Evolutionary conservation across 2,113 vertebrate genomes (phyloP).

Genomic region (Siniperca chuatsi): DNA sequence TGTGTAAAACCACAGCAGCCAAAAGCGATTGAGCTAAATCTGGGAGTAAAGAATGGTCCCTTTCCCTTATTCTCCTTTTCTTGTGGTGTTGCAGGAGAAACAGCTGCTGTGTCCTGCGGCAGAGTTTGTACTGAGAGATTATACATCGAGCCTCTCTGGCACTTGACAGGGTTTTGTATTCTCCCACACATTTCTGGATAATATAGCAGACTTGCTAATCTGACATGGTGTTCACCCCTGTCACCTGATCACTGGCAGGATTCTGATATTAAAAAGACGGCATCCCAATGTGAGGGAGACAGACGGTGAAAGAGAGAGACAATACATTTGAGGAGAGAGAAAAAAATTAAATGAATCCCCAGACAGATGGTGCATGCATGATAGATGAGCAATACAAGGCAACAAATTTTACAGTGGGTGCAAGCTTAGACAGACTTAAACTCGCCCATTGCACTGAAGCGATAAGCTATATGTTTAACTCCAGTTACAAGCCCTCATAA

Average conservation of each 20-base stretch:
- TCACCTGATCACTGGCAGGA: constrained; percentile 64
- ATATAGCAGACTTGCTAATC: constrained; percentile 70
- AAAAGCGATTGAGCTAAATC: neutral
- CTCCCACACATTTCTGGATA: constrained; percentile 64
- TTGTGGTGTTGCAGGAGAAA: constrained; percentile 20
- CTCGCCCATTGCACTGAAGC: constrained; percentile 29
- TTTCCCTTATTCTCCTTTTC: constrained; percentile 17
- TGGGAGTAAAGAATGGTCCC: neutral
- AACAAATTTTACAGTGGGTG: constrained; percentile 47
- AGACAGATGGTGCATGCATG: constrained; percentile 74
- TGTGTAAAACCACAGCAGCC: neutral
- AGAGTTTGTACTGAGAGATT: constrained; percentile 76
- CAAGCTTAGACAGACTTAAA: constrained; percentile 46
- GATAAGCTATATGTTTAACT: constrained; percentile 55
- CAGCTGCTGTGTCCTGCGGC: constrained; percentile 68
- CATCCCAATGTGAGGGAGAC: constrained; percentile 39
- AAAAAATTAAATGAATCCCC: constrained; percentile 48
- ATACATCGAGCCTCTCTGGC: constrained; percentile 59
- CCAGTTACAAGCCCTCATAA: constrained; percentile 17
- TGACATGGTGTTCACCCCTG: constrained; percentile 63
- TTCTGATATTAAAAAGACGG: constrained; percentile 59
- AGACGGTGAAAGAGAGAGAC: constrained; percentile 45
- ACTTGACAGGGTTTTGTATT: constrained; percentile 73
- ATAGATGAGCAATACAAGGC: constrained; percentile 63
- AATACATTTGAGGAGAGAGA: constrained; percentile 36